Conservation (phyloP, 2,888 invertebrate species). For the Drosophila lutescens region DNA sequence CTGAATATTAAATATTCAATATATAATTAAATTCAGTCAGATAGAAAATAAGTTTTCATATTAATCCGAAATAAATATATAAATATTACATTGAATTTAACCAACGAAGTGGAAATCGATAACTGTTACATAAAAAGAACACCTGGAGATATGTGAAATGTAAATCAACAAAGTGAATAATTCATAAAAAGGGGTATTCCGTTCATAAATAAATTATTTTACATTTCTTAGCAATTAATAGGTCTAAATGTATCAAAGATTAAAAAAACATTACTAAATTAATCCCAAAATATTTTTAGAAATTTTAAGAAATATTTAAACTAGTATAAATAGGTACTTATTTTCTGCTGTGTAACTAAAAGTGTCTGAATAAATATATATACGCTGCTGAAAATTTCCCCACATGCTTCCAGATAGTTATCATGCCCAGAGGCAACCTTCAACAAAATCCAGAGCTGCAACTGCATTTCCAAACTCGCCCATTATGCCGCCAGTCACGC, state of each 20-base stretch:
- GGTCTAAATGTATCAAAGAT: no score
- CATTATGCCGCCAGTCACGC: slow-evolving; percentile 33
- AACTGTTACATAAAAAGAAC: not conserved
- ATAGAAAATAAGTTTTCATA: slow-evolving; percentile 1
- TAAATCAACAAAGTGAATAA: not conserved
- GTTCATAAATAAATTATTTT: no score
- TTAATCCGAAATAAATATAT: not conserved
- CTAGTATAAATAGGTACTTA: no score
- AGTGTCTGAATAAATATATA: not conserved
- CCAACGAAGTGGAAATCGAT: slow-evolving; percentile 4
- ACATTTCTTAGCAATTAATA: no score
- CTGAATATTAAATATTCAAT: no score
- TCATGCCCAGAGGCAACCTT: slow-evolving; percentile 35
- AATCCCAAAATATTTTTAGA: not conserved
- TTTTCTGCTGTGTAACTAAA: no score
- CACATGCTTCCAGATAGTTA: slow-evolving; percentile 15
- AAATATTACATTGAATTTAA: slow-evolving; percentile 3
- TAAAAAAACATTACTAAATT: not conserved
- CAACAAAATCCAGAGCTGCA: slow-evolving; percentile 31
- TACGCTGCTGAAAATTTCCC: not conserved
- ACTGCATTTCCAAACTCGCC: slow-evolving; percentile 36
- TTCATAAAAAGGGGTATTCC: not conserved
- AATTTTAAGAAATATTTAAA: not conserved
- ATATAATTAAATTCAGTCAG: not conserved
- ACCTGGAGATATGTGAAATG: not conserved